Percentiles rank a stretch among this genome's conserved stretches.
Evolutionary conservation across 2,113 vertebrate species (phyloP).

Genomic region (Sarotherodon lohbergeri): DNA sequence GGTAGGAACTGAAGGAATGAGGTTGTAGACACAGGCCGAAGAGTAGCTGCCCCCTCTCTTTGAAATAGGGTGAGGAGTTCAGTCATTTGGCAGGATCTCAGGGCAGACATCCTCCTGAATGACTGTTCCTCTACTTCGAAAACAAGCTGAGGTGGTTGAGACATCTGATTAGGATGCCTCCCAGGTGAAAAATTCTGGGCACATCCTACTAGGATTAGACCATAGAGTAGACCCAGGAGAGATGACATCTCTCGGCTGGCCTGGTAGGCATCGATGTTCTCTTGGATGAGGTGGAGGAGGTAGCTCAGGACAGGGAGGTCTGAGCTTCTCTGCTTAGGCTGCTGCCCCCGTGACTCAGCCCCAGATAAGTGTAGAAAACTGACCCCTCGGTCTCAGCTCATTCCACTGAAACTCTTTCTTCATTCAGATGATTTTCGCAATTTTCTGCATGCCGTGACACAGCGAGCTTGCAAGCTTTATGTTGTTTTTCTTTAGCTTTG

Average conservation of each 20-base stretch:
- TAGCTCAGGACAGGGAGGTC: background rate
- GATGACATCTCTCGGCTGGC: background rate
- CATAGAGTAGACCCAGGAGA: background rate
- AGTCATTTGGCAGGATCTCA: background rate
- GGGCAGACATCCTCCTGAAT: background rate
- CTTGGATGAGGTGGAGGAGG: background rate
- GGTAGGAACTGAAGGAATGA: background rate
- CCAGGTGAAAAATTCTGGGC: background rate
- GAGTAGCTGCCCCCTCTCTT: background rate
- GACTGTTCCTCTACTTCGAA: background rate
- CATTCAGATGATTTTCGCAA: background rate
- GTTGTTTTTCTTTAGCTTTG: background rate
- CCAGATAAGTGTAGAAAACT: background rate
- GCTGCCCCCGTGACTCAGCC: background rate
- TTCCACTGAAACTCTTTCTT: background rate
- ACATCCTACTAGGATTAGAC: background rate
- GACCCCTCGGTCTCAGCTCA: background rate
- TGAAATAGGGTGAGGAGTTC: background rate
- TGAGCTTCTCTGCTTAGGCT: background rate
- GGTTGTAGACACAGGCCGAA: background rate
- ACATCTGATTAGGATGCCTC: background rate
- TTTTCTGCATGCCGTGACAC: background rate
- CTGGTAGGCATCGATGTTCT: background rate
- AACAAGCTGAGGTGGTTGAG: background rate
- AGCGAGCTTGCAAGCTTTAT: background rate